These are phyloP conservation scores for Ylistrum balloti DNA, from an alignment of 1,140 invertebrate species.

Conservation along the genomic window DNA sequence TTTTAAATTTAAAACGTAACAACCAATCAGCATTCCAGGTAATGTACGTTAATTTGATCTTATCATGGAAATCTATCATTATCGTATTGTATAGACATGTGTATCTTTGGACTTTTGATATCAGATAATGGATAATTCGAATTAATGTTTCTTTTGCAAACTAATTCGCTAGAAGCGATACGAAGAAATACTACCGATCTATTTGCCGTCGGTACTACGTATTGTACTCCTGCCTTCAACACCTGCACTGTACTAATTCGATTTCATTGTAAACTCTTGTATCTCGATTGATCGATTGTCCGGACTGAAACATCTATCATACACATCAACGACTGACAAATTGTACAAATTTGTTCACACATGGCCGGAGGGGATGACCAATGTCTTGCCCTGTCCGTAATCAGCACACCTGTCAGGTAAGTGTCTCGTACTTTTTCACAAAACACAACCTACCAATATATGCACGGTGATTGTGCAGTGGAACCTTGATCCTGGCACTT, in stretches of 20 bases:
- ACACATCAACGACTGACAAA: slow-evolving; percentile 12
- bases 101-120: too few relatives aligned
- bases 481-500: slow-evolving; percentile 23
- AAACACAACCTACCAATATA: background rate
- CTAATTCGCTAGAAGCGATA: background rate
- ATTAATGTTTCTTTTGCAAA: background rate
- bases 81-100: too few relatives aligned
- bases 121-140: background rate
- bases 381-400: background rate
- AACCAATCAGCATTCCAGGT: too few relatives aligned
- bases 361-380: slow-evolving; percentile 21
- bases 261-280: background rate
- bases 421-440: slow-evolving; percentile 14
- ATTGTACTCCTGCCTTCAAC: background rate
- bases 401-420: slow-evolving; percentile 32
- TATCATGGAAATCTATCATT: too few relatives aligned
- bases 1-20: too few relatives aligned
- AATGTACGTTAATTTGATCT: too few relatives aligned
- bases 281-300: slow-evolving; percentile 27
- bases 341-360: slow-evolving; percentile 39
- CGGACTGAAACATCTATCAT: background rate
- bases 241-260: slow-evolving; percentile 27
- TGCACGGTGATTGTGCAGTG: slow-evolving; percentile 4
- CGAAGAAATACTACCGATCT: background rate
- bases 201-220: background rate